phyloP scores from a whole-genome alignment of 2,113 vertebrate genomes.

The Psephotus haematonotus region DNA sequence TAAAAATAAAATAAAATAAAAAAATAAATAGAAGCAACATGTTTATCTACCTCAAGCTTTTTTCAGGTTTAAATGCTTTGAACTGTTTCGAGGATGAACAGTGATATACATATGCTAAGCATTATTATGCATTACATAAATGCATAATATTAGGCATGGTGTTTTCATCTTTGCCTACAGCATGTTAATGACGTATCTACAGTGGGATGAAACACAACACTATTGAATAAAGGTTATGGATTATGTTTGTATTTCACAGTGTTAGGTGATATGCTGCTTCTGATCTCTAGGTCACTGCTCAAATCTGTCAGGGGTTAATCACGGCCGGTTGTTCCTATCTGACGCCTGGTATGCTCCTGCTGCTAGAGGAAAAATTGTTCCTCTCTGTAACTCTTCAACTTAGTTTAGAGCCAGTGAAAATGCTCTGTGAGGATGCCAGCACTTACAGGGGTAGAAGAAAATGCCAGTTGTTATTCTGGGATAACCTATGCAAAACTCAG shows the following conservation, averaged over 20 bases:
- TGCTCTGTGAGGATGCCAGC: background rate
- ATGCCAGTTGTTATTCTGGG: background rate
- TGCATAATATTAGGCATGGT: background rate
- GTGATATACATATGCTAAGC: background rate
- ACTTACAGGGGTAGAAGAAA: background rate
- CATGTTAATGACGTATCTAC: background rate
- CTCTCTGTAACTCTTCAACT: background rate
- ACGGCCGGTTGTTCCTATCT: background rate
- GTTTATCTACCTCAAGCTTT: background rate
- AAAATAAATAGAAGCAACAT: background rate
- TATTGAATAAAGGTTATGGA: conserved; percentile 31
- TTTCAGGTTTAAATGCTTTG: background rate
- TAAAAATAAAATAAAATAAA: background rate
- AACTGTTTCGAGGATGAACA: background rate
- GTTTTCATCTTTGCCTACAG: conserved; percentile 11
- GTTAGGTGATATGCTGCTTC: background rate
- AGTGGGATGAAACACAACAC: background rate
- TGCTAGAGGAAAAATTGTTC: background rate
- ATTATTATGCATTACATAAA: conserved; percentile 21
- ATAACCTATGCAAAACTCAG: background rate
- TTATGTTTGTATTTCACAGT: conserved; percentile 10
- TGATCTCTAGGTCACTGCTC: background rate
- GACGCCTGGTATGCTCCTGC: background rate
- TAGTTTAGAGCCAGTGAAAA: background rate
- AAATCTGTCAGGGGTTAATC: background rate